Evolutionary conservation across 2,888 invertebrate species (phyloP).

Genomic region (Neuroscelio doddi): DNA sequence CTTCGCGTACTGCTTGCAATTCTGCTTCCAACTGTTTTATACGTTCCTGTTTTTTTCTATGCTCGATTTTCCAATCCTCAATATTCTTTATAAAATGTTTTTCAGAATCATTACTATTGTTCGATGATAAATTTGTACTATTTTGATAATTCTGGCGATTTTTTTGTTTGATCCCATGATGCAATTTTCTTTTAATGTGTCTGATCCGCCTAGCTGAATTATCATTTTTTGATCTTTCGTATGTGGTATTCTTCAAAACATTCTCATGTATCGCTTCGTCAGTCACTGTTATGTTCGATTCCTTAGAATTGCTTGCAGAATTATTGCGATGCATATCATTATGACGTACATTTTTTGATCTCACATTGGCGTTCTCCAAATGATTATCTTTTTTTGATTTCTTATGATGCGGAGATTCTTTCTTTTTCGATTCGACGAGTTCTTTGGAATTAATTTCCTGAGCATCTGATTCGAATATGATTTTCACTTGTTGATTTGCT

Average conservation of each 20-base stretch:
- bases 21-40: conserved; percentile 44
- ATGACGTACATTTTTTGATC: neutral
- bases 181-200: conserved; percentile 6
- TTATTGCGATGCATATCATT: neutral
- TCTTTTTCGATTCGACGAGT: conserved; percentile 16
- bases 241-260: neutral
- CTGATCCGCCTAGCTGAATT: conserved; percentile 26
- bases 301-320: neutral
- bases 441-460: conserved; percentile 69
- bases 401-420: conserved; percentile 58
- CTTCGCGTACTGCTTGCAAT: conserved; percentile 37
- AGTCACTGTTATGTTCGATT: neutral
- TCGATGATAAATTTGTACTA: neutral
- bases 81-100: conserved; percentile 17
- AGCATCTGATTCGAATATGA: conserved; percentile 77
- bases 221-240: neutral
- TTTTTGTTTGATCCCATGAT: conserved; percentile 13
- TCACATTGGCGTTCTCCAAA: conserved; percentile 3
- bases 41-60: conserved; percentile 31
- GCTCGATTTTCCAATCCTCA: conserved; percentile 24
- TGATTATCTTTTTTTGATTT: neutral
- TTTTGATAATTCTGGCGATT: conserved; percentile 5
- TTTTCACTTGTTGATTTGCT: conserved; percentile 76
- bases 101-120: neutral
- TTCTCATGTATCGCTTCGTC: too few relatives aligned